Evolutionary conservation across 2,797 vertebrate species (phyloP).

Genomic region (Cuculus canorus): DNA sequence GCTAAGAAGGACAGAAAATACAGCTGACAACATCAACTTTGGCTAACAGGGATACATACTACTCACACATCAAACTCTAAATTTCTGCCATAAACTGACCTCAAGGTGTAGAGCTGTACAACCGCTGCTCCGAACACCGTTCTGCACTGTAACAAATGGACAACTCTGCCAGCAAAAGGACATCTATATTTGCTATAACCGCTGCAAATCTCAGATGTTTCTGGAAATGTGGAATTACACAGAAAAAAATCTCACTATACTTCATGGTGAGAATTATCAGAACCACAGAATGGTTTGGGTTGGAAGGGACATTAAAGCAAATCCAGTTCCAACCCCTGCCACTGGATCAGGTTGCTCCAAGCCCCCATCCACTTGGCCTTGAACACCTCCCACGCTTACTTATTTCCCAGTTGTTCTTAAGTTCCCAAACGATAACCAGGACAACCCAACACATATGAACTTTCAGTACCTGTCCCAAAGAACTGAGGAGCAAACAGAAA

Average conservation of each 20-base stretch:
- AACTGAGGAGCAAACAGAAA: background rate
- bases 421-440: background rate
- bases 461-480: background rate
- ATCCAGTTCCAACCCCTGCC: too few species aligned
- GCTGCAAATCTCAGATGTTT: background rate
- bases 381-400: background rate
- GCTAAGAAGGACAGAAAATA: background rate
- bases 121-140: background rate
- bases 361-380: too few species aligned
- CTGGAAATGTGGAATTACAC: background rate
- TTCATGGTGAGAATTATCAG: background rate
- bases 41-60: background rate
- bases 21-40: background rate
- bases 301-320: too few species aligned
- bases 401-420: background rate
- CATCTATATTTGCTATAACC: background rate
- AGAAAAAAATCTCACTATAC: background rate
- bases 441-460: background rate
- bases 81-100: background rate
- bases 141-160: accelerated
- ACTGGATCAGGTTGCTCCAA: too few species aligned
- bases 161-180: background rate
- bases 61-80: background rate
- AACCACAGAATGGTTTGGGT: too few species aligned
- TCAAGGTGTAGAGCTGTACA: background rate